Evolutionary conservation across 2,888 invertebrate genomes (phyloP).

Genomic region (Chloroclysta siterata): DNA sequence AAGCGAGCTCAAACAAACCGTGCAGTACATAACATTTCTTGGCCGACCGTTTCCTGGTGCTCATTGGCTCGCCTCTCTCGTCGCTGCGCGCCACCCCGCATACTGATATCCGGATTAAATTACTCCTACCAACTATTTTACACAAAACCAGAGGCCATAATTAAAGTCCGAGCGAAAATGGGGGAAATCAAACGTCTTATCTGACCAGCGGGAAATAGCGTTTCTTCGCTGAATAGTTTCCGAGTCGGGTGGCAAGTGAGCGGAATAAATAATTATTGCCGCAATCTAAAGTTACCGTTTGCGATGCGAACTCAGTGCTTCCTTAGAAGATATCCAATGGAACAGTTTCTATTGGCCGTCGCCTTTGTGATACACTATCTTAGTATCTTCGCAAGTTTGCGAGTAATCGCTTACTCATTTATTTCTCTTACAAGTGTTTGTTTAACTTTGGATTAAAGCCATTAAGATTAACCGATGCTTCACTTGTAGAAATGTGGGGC

Average conservation of each 20-base stretch:
- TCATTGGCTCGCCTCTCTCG: slow-evolving; percentile 66
- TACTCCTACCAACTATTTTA: slow-evolving; percentile 83
- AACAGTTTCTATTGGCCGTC: slow-evolving; percentile 67
- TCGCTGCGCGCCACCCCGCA: slow-evolving; percentile 71
- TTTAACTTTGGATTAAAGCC: slow-evolving; percentile 7
- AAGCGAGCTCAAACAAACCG: slow-evolving; percentile 52
- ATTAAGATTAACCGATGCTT: not conserved
- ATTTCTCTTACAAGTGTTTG: slow-evolving; percentile 27
- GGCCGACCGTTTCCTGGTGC: slow-evolving; percentile 49
- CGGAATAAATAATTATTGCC: slow-evolving; percentile 84
- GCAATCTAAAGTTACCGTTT: slow-evolving; percentile 76
- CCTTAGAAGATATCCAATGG: slow-evolving; percentile 70
- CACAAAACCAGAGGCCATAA: slow-evolving; percentile 83
- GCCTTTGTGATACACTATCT: slow-evolving; percentile 50
- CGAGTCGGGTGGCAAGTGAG: slow-evolving; percentile 77
- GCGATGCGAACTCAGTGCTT: slow-evolving; percentile 59
- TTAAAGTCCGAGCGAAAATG: slow-evolving; percentile 82
- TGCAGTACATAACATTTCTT: slow-evolving; percentile 54
- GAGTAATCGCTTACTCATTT: slow-evolving; percentile 36
- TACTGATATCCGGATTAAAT: slow-evolving; percentile 82
- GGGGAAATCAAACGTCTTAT: slow-evolving; percentile 84
- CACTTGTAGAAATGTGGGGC: not conserved
- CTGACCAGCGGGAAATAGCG: slow-evolving; percentile 82
- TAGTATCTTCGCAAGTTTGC: slow-evolving; percentile 43
- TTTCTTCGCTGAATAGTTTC: slow-evolving; percentile 82